A percentile compares a stretch with the other conserved stretches of the same genome.
These are phyloP conservation scores for Dendrolimus kikuchii DNA, from an alignment of 1,140 invertebrate genomes.

Conservation along the genomic window DNA sequence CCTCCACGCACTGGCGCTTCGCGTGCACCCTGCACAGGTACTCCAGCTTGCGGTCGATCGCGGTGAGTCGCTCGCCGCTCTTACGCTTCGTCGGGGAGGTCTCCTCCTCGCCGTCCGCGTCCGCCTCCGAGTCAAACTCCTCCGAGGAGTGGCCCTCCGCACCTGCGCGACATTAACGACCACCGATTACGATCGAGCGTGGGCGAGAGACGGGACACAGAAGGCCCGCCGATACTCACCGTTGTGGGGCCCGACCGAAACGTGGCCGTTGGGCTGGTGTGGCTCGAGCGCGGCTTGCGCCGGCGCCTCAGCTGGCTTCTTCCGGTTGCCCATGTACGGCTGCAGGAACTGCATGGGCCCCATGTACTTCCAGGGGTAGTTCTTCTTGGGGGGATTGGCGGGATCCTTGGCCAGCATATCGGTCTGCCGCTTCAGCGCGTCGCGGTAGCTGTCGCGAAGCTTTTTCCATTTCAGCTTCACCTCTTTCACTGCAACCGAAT, in stretches of 20 bases:
- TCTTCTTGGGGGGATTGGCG: conserved; percentile 32
- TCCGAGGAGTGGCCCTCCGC: conserved; percentile 20
- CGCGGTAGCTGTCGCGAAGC: conserved; percentile 61
- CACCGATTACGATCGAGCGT: no score
- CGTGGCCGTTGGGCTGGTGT: conserved; percentile 32
- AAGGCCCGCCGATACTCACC: conserved; percentile 15
- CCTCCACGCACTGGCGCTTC: conserved; percentile 29
- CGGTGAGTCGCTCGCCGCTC: conserved; percentile 24
- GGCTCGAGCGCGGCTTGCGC: conserved; percentile 11
- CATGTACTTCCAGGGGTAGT: conserved; percentile 62
- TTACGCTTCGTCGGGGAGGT: conserved; percentile 33
- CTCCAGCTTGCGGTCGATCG: conserved; percentile 47
- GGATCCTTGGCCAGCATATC: conserved; percentile 52
- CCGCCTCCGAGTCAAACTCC: conserved; percentile 36
- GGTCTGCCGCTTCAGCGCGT: conserved; percentile 58
- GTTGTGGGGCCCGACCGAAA: conserved; percentile 11
- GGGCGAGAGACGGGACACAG: no score
- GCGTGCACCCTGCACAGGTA: conserved; percentile 37
- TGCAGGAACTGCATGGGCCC: conserved; percentile 59
- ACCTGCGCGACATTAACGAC: no score
- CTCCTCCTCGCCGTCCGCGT: background rate
- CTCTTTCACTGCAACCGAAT: conserved; percentile 52
- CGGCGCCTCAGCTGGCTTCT: conserved; percentile 37
- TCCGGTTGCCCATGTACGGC: conserved; percentile 60
- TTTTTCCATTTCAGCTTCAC: conserved; percentile 67